Evolutionary conservation across 2,797 vertebrate species (phyloP).

Genomic region (Rousettus madagascariensis): DNA sequence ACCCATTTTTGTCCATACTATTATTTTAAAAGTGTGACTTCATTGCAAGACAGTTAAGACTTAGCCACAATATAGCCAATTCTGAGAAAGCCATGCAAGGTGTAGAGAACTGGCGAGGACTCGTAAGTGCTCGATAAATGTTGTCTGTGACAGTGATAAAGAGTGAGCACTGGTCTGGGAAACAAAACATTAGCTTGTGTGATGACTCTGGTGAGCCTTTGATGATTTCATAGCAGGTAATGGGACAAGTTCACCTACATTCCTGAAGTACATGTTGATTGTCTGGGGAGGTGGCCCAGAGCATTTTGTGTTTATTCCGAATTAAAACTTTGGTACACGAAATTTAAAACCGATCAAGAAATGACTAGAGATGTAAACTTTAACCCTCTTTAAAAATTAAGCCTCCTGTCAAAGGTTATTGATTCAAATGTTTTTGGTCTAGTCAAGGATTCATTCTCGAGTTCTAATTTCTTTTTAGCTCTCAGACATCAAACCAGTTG

Average conservation of each 20-base stretch:
- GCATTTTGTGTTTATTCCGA: not conserved
- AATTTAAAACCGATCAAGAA: not conserved
- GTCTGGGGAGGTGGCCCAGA: fast-evolving
- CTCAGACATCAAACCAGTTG: not conserved
- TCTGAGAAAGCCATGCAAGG: not conserved
- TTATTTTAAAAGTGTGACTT: not conserved
- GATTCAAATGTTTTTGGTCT: not conserved
- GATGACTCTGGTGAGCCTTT: fast-evolving
- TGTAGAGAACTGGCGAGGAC: fast-evolving
- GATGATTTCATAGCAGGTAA: not conserved
- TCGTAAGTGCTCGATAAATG: too few species aligned
- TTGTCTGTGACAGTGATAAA: fast-evolving
- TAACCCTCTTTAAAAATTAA: not conserved
- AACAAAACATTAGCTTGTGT: not conserved
- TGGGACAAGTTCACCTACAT: not conserved
- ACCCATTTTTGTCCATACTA: too few species aligned
- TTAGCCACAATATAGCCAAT: too few species aligned
- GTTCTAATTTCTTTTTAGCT: not conserved
- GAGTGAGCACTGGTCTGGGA: fast-evolving
- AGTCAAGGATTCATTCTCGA: not conserved
- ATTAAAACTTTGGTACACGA: not conserved
- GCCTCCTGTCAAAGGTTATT: not conserved
- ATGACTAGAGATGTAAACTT: not conserved
- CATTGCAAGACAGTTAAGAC: not conserved
- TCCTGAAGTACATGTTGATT: fast-evolving